phyloP scores from a whole-genome alignment of 2,888 invertebrate species.

The Ochropleura plecta region DNA sequence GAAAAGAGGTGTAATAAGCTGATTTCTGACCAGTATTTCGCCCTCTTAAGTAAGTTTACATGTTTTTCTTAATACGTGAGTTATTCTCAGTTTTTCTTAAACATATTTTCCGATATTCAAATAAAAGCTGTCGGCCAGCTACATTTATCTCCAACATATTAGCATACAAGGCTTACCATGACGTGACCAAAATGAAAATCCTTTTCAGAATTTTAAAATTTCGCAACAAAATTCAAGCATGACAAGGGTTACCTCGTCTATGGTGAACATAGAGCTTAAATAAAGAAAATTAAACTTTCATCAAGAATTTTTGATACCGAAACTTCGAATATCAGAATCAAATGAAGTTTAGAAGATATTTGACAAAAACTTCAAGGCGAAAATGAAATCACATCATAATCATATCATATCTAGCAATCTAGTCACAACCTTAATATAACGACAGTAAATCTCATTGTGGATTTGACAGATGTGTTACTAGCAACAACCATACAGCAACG shows the following conservation, averaged over 20 bases:
- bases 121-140: conserved; percentile 23
- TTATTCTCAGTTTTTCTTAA: conserved; percentile 11
- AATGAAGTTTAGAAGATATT: neutral
- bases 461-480: neutral
- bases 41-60: neutral
- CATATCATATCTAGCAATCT: too few relatives aligned
- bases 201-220: conserved; percentile 54
- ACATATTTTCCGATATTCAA: neutral
- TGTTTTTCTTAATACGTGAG: conserved; percentile 1
- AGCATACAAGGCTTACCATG: conserved; percentile 51
- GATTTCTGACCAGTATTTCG: neutral
- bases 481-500: neutral
- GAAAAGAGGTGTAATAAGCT: neutral
- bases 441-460: neutral
- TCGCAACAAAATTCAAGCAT: conserved; percentile 53
- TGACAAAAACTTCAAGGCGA: neutral
- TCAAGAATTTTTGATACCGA: conserved; percentile 6
- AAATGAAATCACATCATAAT: neutral
- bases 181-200: conserved; percentile 60
- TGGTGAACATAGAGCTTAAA: neutral
- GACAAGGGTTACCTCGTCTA: conserved; percentile 47
- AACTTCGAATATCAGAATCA: neutral
- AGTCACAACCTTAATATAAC: neutral
- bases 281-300: conserved; percentile 21
- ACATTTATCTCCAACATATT: conserved; percentile 40